phyloP scores from a whole-genome alignment of 2,113 vertebrate species.

The Alaudala cheleensis region DNA sequence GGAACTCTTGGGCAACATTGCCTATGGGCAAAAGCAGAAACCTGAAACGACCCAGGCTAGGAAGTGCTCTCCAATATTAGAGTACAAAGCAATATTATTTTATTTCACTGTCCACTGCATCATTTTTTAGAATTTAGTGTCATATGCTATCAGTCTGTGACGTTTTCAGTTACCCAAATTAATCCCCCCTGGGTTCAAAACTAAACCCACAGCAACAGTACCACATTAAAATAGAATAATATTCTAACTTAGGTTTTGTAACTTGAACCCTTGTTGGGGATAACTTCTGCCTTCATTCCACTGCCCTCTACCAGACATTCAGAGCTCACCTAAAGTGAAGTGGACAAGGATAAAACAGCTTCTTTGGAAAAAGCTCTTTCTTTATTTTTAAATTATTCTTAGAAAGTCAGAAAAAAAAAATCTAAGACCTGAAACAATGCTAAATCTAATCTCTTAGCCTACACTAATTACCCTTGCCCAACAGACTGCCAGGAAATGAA shows the following conservation, averaged over 20 bases:
- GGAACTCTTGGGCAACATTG: not conserved
- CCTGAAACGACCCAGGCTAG: not conserved
- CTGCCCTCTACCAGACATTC: not conserved
- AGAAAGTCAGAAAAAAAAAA: not conserved
- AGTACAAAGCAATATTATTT: not conserved
- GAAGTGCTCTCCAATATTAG: not conserved
- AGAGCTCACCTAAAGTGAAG: not conserved
- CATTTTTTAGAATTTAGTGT: not conserved
- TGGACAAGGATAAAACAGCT: not conserved
- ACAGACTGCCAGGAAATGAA: not conserved
- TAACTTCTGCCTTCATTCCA: not conserved
- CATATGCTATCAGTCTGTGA: not conserved
- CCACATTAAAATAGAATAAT: not conserved
- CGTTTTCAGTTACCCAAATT: not conserved
- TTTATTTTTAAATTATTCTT: not conserved
- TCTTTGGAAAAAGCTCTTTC: not conserved
- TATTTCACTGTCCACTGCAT: not conserved
- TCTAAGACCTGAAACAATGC: not conserved
- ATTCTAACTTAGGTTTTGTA: not conserved
- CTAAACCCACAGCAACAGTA: not conserved
- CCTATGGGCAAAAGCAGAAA: not conserved
- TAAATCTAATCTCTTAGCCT: not conserved
- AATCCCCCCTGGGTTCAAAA: not conserved
- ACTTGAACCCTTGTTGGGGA: not conserved
- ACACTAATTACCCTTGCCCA: not conserved